Percentiles rank a stretch among this genome's conserved stretches.
phyloP scores from a whole-genome alignment of 2,797 vertebrate species.

The Poeciliopsis infans region DNA sequence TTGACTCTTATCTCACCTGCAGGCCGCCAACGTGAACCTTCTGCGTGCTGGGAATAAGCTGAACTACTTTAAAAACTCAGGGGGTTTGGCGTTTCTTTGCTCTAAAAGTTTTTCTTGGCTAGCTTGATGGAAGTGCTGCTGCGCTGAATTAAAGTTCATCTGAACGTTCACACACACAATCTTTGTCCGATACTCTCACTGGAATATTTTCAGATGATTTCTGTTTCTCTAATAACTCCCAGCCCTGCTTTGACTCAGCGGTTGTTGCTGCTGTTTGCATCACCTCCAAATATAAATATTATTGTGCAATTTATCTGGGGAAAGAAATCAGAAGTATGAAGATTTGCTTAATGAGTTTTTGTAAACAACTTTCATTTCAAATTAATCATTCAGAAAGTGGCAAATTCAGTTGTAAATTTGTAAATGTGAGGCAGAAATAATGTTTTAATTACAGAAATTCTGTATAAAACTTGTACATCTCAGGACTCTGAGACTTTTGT shows the following conservation, averaged over 20 bases:
- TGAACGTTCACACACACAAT: constrained; percentile 61
- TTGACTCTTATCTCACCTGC: constrained; percentile 55
- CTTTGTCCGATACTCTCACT: constrained; percentile 63
- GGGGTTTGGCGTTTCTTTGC: constrained; percentile 9
- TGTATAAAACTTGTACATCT: not conserved
- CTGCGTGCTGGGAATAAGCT: constrained; percentile 48
- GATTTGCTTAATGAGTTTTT: constrained; percentile 77
- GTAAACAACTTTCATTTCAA: constrained; percentile 82
- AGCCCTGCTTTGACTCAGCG: constrained; percentile 67
- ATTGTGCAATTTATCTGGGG: constrained; percentile 65
- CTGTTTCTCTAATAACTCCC: constrained; percentile 72
- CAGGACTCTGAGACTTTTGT: not conserved
- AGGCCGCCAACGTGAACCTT: constrained; percentile 37
- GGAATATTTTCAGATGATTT: constrained; percentile 75
- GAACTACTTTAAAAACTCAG: constrained; percentile 60
- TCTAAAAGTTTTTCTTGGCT: constrained; percentile 41
- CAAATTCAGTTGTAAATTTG: constrained; percentile 56
- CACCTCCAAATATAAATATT: constrained; percentile 73
- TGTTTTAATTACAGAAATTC: constrained; percentile 52
- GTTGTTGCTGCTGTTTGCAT: constrained; percentile 81
- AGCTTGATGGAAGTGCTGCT: constrained; percentile 59
- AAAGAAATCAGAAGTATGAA: constrained; percentile 73
- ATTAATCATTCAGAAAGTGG: constrained; percentile 71
- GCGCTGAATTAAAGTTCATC: constrained; percentile 74
- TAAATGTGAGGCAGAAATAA: constrained; percentile 49